phyloP scores from a whole-genome alignment of 2,113 vertebrate genomes.

The Cygnus buccinator region DNA sequence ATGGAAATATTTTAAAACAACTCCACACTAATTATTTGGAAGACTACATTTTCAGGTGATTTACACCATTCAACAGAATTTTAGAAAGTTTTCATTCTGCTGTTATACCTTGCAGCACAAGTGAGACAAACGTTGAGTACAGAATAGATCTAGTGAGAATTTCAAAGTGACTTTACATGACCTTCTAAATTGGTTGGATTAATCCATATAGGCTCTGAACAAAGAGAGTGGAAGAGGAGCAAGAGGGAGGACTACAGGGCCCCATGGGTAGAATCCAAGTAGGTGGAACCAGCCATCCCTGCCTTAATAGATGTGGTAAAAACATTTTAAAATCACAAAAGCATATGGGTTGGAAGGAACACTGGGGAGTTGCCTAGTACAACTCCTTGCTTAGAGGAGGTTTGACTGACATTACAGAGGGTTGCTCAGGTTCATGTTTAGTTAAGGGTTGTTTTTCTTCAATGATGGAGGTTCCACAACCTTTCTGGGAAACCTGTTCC shows the following conservation, averaged over 20 bases:
- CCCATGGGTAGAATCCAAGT: neutral
- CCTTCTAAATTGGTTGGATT: neutral
- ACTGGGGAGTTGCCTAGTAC: neutral
- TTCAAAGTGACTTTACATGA: neutral
- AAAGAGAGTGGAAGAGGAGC: neutral
- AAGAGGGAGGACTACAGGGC: neutral
- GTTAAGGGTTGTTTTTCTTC: neutral
- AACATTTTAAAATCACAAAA: neutral
- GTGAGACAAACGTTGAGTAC: neutral
- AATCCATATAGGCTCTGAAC: neutral
- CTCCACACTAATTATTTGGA: neutral
- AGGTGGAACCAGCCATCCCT: neutral
- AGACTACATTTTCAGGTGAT: neutral
- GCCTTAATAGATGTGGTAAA: neutral
- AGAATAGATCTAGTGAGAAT: neutral
- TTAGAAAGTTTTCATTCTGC: neutral
- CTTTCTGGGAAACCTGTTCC: neutral
- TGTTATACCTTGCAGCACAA: neutral
- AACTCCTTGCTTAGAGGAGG: neutral
- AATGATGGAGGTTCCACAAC: neutral
- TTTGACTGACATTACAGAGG: neutral
- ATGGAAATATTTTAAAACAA: neutral
- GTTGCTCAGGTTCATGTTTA: neutral
- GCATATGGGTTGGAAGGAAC: neutral
- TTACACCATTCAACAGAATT: neutral